Percentiles rank a stretch among this genome's conserved stretches.
These are phyloP conservation scores for Eleginops maclovinus DNA, from an alignment of 2,113 vertebrate species.

Conservation along the genomic window DNA sequence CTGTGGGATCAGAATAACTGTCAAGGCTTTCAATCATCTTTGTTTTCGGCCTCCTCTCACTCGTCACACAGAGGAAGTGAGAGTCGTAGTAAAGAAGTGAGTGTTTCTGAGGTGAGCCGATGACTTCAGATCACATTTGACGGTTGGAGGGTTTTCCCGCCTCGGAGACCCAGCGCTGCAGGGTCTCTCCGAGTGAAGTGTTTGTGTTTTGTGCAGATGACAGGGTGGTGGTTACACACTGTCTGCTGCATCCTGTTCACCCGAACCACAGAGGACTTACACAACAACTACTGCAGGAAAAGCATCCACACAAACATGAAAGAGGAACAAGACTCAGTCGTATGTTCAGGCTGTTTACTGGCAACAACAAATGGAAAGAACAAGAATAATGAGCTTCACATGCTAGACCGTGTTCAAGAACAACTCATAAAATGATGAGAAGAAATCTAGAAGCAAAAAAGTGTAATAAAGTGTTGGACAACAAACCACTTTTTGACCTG, in stretches of 20 bases:
- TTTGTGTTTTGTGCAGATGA: constrained; percentile 1
- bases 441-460: background rate
- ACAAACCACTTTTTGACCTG: background rate
- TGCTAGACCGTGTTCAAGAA: too few relatives aligned
- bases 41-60: background rate
- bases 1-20: background rate
- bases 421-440: too few relatives aligned
- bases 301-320: background rate
- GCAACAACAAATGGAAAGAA: too few relatives aligned
- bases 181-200: constrained; percentile 1
- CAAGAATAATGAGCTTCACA: too few relatives aligned
- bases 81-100: constrained; percentile 63
- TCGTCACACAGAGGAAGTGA: constrained; percentile 52
- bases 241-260: constrained; percentile 6
- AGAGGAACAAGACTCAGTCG: background rate
- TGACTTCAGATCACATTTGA: constrained; percentile 51
- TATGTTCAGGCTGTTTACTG: background rate
- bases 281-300: background rate
- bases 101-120: constrained; percentile 26
- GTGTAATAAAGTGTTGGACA: background rate
- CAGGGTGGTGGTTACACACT: background rate
- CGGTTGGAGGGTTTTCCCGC: constrained; percentile 54
- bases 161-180: background rate
- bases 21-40: background rate
- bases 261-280: constrained; percentile 15